A percentile compares a stretch with the other conserved stretches of the same genome.
These are phyloP conservation scores for Chironomus tepperi DNA, from an alignment of 1,140 invertebrate genomes.

Conservation along the genomic window DNA sequence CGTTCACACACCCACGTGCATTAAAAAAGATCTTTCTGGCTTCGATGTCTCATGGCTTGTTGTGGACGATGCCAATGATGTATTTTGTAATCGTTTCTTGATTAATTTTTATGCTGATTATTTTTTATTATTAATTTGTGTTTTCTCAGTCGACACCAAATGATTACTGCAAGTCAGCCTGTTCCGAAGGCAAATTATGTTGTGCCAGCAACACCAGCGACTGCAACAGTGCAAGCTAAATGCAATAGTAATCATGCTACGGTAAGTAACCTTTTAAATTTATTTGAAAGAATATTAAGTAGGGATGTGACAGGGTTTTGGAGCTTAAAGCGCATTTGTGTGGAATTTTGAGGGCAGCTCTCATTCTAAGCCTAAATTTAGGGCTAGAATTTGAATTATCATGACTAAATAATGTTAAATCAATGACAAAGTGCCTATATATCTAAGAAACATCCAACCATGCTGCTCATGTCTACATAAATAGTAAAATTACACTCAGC, in stretches of 20 bases:
- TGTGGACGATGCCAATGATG: background rate
- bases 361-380: too few species aligned
- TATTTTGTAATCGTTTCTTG: background rate
- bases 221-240: background rate
- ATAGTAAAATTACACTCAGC: background rate
- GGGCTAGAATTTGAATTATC: too few species aligned
- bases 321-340: too few species aligned
- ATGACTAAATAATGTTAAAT: too few species aligned
- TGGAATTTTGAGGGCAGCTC: too few species aligned
- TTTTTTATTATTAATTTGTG: background rate
- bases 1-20: constrained; percentile 4
- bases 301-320: too few species aligned
- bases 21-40: background rate
- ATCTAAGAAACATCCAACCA: background rate
- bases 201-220: background rate
- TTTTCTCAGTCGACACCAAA: background rate
- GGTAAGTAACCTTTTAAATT: too few species aligned
- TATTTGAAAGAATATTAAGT: too few species aligned
- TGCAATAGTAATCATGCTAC: background rate
- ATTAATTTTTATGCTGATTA: background rate
- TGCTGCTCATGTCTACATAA: background rate
- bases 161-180: background rate
- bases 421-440: too few species aligned
- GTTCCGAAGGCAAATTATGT: background rate
- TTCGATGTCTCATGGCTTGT: background rate